These are phyloP conservation scores for Pelvicachromis taeniatus DNA, from an alignment of 2,113 vertebrate species.

Conservation along the genomic window DNA sequence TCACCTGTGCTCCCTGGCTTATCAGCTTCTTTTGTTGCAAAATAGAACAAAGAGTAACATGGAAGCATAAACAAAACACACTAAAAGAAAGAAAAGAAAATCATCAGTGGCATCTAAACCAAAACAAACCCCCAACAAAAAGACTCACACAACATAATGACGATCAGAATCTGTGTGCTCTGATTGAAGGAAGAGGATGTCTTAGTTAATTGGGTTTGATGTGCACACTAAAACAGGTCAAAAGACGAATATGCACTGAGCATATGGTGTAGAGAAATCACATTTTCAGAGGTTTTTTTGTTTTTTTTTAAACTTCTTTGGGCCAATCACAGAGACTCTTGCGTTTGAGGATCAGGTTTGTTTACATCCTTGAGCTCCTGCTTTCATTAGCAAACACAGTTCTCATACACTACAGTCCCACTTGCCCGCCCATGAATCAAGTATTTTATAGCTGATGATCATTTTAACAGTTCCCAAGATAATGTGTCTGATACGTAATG, in stretches of 20 bases:
- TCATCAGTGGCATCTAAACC: background rate
- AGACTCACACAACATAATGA: background rate
- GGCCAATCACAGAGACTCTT: background rate
- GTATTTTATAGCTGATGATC: slow-evolving; percentile 27
- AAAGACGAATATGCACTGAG: background rate
- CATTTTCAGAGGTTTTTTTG: background rate
- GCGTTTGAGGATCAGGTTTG: background rate
- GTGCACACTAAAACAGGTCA: background rate
- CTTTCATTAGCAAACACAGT: slow-evolving; percentile 22
- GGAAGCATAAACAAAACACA: background rate
- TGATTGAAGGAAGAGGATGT: background rate
- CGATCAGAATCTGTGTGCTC: background rate
- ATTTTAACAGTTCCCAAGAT: slow-evolving; percentile 39
- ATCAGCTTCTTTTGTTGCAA: background rate
- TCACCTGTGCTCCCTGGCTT: background rate
- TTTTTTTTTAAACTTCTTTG: background rate
- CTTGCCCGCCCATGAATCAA: background rate
- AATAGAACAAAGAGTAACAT: background rate
- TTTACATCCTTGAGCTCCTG: slow-evolving; percentile 27
- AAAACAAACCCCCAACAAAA: background rate
- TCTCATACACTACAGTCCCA: background rate
- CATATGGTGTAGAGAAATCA: background rate
- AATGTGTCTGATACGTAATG: slow-evolving; percentile 10
- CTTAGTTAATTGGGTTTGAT: background rate
- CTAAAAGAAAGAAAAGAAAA: background rate